Base-by-base conservation (phyloP, 35 echinoderm and acorn worm species). In the Anneissia japonica region DNA sequence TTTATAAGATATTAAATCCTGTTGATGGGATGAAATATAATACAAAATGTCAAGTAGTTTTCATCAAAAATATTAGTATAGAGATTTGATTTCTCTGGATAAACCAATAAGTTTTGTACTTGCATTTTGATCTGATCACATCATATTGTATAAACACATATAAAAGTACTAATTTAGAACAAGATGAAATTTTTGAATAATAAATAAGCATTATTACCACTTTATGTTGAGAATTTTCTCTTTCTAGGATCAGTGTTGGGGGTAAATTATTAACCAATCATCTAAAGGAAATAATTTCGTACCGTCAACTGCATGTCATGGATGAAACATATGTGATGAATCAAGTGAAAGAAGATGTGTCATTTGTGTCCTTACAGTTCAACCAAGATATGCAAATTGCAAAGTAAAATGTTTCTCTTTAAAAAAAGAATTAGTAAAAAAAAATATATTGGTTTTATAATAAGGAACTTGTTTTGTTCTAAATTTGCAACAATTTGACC, bases 301-400 rank as follows among this genome's bases (percentile, higher is more conserved):
- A 99, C 81, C 82, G 96, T 74, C 96, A 99, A 84, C 89, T 99
- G 3, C 96, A 99, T 37, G 96, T 99, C 6, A 94, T 94, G 92
- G 96, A 94, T 75, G 96, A 94, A 81, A 99, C 96, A 31, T 99
- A 99, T 72, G 96, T 99, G 23, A 94, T 99, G 30, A 99, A 99
- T 76, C 96, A 94, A 74, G 96, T 99, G 19, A 99, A 99, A 56
- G 96, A 99, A 80, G 92, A 99, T 74, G 91, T 91, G 0, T 99
- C 92, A 46, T 99, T 86, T 74, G 96, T 99, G 43, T 99, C 96
- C 3, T 88, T 64, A 4, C 83, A 99, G 41, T 99, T 94, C 73
- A 88, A 88, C 40, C 31, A 91, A 81, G 96, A 99, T 30, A 97
- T 99, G 92, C 87, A 99, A 33, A 94, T 89, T 86, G 79, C 92